Percentiles rank a stretch among this genome's conserved stretches.
These are phyloP conservation scores for Oreonectes daqikongensis DNA, from an alignment of 2,797 vertebrate species.

Conservation along the genomic window DNA sequence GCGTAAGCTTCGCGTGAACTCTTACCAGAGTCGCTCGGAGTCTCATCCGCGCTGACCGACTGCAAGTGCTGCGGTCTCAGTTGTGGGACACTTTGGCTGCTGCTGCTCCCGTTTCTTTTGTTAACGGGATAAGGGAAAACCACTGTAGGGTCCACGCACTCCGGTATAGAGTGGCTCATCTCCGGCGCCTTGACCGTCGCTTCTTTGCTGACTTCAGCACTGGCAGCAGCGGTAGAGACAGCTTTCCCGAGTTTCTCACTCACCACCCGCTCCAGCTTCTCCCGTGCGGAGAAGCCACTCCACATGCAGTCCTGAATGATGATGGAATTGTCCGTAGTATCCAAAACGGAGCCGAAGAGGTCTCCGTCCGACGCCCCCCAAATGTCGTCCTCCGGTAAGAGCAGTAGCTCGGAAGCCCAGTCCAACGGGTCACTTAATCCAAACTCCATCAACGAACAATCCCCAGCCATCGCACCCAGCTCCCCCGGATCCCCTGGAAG, in stretches of 20 bases:
- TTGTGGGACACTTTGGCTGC: slow-evolving; percentile 57
- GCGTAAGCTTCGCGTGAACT: not conserved
- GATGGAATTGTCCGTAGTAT: slow-evolving; percentile 87
- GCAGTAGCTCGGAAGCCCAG: slow-evolving; percentile 89
- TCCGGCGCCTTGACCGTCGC: slow-evolving; percentile 62
- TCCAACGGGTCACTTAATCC: slow-evolving; percentile 84
- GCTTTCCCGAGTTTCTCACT: slow-evolving; percentile 83
- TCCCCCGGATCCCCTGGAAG: slow-evolving; percentile 85
- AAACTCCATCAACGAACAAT: slow-evolving; percentile 72
- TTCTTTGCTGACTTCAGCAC: slow-evolving; percentile 55
- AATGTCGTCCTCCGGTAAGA: slow-evolving; percentile 89
- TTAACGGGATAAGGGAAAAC: slow-evolving; percentile 92
- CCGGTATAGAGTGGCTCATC: slow-evolving; percentile 78
- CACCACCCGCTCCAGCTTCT: slow-evolving; percentile 92
- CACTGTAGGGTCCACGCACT: slow-evolving; percentile 90
- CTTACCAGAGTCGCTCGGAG: slow-evolving; percentile 90
- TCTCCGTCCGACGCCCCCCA: slow-evolving; percentile 81
- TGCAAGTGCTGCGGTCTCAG: slow-evolving; percentile 55
- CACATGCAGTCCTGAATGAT: slow-evolving; percentile 99
- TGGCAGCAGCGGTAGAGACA: slow-evolving; percentile 54
- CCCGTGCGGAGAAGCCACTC: slow-evolving; percentile 94
- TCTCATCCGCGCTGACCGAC: slow-evolving; percentile 74
- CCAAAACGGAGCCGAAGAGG: slow-evolving; percentile 83
- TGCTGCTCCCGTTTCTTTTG: slow-evolving; percentile 75
- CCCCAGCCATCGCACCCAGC: slow-evolving; percentile 71